Evolutionary conservation across 2,113 vertebrate species (phyloP), one percentile per base, ranked within the genome.

Genomic region (Zosterops japonicus): DNA sequence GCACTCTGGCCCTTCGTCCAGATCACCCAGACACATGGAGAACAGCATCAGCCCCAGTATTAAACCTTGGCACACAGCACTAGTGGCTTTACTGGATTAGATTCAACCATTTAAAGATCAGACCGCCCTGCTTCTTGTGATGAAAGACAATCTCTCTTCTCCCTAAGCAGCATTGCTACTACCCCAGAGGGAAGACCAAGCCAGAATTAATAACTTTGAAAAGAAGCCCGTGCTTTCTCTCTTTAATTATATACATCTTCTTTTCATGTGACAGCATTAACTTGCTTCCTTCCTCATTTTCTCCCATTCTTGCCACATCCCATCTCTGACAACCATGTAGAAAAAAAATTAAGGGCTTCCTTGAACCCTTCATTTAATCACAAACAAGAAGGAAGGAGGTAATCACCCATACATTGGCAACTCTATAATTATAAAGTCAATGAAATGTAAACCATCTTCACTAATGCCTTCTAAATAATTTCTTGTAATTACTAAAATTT

Each of bases 361-460:
- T 71, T 82, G 60, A 87, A 47, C 60, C 16, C 68, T 83, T 83
- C 36, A 11, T 64, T 80, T 94, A 96, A 84, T 96, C 84, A 78
- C 2, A 8, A 86, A 77, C 42, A 77, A 94, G 76, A 87, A 81
- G 68, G 89, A 95, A 86, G 52, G 60, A 91, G 52, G 53, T 81
- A 94, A 94, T 91, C 41, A 84, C 29, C n/a, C 7, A 20, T 84
- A 84, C 53, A 53, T 20, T 71, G 81, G 49, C 72, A 92, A 87
- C 83, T 94, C 64, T 94, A 5, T 95, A 89, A 95, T 97, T 95
- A 82, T 68, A 64, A 93, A 95, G 83, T 92, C 64, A 92, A 91
- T 84, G 17, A 95, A 94, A 82, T 89, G 89, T 87, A 94, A 97
- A 93, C 59, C 50, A 55, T 60, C 91, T 68, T 46, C 29, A 49